Conservation (phyloP, 2,888 invertebrate genomes). For the Hoplodrina ambigua region DNA sequence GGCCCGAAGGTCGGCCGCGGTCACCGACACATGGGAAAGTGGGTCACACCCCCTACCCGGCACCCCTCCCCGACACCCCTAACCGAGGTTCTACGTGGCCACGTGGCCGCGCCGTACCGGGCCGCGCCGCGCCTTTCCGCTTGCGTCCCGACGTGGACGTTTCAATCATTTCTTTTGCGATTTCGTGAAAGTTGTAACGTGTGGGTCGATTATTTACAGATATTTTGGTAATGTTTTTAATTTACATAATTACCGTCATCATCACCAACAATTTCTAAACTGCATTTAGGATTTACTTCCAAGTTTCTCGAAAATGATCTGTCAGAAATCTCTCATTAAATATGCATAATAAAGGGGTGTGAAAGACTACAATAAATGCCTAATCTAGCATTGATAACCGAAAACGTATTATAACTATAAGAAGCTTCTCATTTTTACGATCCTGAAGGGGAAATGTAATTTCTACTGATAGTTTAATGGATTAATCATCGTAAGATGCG, state of each 20-base stretch:
- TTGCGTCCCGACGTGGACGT: constrained; percentile 14
- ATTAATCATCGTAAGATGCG: background rate
- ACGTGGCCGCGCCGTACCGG: constrained; percentile 48
- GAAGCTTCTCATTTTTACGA: background rate
- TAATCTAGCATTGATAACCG: background rate
- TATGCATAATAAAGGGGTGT: too few relatives aligned
- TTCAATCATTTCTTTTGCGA: constrained; percentile 27
- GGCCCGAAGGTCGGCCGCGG: constrained; percentile 87
- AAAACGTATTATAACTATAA: background rate
- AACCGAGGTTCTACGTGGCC: constrained; percentile 64
- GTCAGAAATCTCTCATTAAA: too few relatives aligned
- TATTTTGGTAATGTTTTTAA: background rate
- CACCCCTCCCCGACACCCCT: constrained; percentile 43
- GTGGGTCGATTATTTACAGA: background rate
- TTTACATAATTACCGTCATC: background rate
- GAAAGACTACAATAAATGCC: too few relatives aligned
- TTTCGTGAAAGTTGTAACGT: constrained; percentile 12
- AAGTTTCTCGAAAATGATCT: background rate
- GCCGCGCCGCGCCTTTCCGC: background rate
- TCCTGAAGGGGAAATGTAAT: constrained; percentile 25
- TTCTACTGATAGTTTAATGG: constrained; percentile 3
- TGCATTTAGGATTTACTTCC: background rate
- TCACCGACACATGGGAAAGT: constrained; percentile 85
- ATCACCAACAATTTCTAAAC: too few relatives aligned
- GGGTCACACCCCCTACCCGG: constrained; percentile 81